These are phyloP conservation scores for Drosophila pseudotakahashii DNA, from an alignment of 2,888 invertebrate species.

Conservation along the genomic window DNA sequence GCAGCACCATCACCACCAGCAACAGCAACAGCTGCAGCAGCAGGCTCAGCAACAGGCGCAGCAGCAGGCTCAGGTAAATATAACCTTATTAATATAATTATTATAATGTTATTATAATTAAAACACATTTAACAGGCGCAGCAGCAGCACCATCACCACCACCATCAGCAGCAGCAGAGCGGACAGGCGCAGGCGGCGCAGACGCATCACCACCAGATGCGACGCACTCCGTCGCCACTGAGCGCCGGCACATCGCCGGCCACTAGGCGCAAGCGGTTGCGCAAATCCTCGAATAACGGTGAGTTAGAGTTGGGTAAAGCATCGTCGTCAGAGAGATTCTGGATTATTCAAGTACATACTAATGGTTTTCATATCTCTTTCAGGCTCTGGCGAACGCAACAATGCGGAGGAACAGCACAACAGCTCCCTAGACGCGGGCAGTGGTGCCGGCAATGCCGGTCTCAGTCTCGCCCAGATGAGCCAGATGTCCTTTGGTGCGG, in stretches of 20 bases:
- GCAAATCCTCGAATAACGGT: constrained; percentile 88
- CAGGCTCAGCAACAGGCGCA: constrained; percentile 76
- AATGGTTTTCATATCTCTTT: background rate
- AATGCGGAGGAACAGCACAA: constrained; percentile 83
- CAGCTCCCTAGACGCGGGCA: constrained; percentile 76
- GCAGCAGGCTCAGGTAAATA: constrained; percentile 60
- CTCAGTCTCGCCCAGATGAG: constrained; percentile 85
- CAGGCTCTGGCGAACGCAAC: constrained; percentile 86
- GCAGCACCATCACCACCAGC: constrained; percentile 85
- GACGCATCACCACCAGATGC: constrained; percentile 86
- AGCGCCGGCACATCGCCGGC: constrained; percentile 88
- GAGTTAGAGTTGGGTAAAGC: constrained; percentile 69
- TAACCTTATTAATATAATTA: too few relatives aligned
- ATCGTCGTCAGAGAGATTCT: constrained; percentile 49
- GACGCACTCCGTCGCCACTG: constrained; percentile 85
- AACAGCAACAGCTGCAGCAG: constrained; percentile 85
- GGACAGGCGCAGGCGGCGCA: constrained; percentile 86
- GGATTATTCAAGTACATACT: background rate
- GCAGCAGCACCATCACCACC: constrained; percentile 81
- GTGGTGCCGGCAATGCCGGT: constrained; percentile 78
- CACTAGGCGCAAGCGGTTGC: constrained; percentile 86
- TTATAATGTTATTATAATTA: too few relatives aligned
- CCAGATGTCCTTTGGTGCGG: constrained; percentile 85
- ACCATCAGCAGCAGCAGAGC: constrained; percentile 86
- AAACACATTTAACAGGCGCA: constrained; percentile 57